These are phyloP conservation scores for Callopanchax toddi DNA, from an alignment of 2,113 vertebrate genomes.

Conservation along the genomic window DNA sequence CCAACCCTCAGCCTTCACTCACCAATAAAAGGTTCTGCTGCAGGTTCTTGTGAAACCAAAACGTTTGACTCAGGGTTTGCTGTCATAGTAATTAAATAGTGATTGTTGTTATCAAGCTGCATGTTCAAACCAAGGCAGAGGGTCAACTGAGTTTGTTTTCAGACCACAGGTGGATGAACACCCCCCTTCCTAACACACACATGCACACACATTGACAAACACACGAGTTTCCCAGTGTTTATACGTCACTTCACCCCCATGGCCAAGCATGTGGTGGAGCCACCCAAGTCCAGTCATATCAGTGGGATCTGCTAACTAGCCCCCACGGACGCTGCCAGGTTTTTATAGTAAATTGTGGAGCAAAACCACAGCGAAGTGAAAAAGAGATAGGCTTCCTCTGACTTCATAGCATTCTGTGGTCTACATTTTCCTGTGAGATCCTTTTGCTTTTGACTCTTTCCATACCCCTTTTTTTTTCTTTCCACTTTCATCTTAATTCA, in stretches of 20 bases:
- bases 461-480: constrained; percentile 28
- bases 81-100: neutral
- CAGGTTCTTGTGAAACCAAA: constrained; percentile 3
- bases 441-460: constrained; percentile 50
- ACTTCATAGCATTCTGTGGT: constrained; percentile 77
- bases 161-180: constrained; percentile 54
- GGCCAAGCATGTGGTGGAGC: constrained; percentile 62
- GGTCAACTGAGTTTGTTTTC: constrained; percentile 19
- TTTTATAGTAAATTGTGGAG: constrained; percentile 71
- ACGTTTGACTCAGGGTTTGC: neutral
- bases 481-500: constrained; percentile 73
- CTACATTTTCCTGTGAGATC: constrained; percentile 61
- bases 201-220: neutral
- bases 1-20: no score
- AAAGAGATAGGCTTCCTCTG: constrained; percentile 71
- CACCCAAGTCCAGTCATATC: constrained; percentile 65
- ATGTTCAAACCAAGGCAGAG: neutral
- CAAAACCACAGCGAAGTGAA: constrained; percentile 73
- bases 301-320: constrained; percentile 67
- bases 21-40: neutral
- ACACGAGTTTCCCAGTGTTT: constrained; percentile 46
- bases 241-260: constrained; percentile 62
- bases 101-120: neutral
- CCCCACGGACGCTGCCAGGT: constrained; percentile 63
- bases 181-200: neutral